Conservation (phyloP, 2,113 vertebrate species). For the Recurvirostra avosetta region DNA sequence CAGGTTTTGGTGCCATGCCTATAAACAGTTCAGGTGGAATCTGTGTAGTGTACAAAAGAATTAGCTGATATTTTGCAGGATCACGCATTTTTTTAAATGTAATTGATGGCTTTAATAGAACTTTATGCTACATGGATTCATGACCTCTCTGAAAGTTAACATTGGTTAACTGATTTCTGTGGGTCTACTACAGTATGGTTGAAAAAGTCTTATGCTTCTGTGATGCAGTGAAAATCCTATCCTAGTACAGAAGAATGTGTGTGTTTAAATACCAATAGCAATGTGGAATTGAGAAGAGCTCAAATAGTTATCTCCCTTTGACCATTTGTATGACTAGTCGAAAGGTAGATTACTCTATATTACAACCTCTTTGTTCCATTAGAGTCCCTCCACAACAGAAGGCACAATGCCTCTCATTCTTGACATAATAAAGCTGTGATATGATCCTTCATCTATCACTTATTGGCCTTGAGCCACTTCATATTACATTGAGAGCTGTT, state of each 20-base stretch:
- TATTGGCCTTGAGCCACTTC: background rate
- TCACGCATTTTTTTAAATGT: background rate
- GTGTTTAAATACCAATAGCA: background rate
- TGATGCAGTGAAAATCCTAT: background rate
- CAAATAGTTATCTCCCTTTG: background rate
- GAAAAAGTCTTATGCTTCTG: background rate
- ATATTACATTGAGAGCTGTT: background rate
- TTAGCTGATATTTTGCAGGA: background rate
- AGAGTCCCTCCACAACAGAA: background rate
- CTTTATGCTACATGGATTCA: background rate
- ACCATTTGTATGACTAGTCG: background rate
- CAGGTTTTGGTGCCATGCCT: background rate
- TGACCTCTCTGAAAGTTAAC: background rate
- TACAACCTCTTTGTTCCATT: background rate
- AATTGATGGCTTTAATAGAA: background rate
- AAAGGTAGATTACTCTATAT: background rate
- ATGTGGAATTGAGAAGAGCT: background rate
- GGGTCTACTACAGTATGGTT: fast-evolving
- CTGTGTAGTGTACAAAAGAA: background rate
- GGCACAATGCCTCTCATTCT: background rate
- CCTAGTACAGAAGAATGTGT: background rate
- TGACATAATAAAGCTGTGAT: background rate
- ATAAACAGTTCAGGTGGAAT: background rate
- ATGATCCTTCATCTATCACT: background rate
- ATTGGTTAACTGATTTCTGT: background rate